Percentiles rank a stretch among this genome's conserved stretches.
Evolutionary conservation across 2,888 invertebrate genomes (phyloP).

Genomic region (Galerucella calmariensis): DNA sequence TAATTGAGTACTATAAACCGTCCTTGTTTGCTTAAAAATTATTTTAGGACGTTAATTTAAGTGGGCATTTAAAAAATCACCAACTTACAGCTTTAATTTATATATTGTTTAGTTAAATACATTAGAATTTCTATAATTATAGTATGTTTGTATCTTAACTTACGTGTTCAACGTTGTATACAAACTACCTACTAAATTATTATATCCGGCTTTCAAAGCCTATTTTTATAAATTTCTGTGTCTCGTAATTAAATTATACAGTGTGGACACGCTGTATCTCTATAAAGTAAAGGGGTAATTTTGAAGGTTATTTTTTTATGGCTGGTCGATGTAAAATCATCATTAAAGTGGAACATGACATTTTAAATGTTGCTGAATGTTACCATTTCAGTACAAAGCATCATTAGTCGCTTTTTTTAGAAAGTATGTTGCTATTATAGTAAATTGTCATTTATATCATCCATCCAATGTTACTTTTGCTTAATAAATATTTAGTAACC

Average conservation of each 20-base stretch:
- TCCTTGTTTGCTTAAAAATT: neutral
- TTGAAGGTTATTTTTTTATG: neutral
- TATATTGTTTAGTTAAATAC: neutral
- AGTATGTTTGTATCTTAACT: neutral
- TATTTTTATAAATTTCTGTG: neutral
- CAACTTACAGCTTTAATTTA: neutral
- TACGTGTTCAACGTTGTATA: no score
- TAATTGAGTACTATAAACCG: neutral
- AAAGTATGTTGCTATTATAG: neutral
- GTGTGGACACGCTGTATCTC: no score
- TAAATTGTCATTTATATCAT: neutral
- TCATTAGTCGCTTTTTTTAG: neutral
- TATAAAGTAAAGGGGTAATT: neutral
- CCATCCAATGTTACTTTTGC: neutral
- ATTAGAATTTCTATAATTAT: neutral
- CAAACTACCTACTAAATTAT: neutral
- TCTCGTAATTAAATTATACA: neutral
- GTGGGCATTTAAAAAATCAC: neutral
- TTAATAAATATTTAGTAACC: neutral
- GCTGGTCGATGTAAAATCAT: neutral
- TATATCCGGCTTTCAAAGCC: neutral
- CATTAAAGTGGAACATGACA: neutral
- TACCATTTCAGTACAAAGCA: conserved; percentile 3
- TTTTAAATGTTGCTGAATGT: neutral
- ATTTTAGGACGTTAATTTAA: neutral